phyloP scores from a whole-genome alignment of 2,888 invertebrate species.

The Drosophila recens region DNA sequence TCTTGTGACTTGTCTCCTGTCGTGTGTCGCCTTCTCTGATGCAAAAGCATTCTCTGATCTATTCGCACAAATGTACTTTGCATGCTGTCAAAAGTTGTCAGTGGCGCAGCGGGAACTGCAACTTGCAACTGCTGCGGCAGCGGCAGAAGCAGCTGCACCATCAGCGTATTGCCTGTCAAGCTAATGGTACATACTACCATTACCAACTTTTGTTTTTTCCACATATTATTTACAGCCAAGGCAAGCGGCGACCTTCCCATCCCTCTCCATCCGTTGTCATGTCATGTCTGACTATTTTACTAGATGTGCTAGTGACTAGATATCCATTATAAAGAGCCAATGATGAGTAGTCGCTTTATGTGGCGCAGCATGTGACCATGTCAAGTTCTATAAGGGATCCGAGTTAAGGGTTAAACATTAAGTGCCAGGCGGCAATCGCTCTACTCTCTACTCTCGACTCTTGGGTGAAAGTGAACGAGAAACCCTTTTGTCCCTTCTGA shows the following conservation, averaged over 20 bases:
- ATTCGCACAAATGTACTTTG: slow-evolving; percentile 51
- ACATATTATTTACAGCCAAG: slow-evolving; percentile 53
- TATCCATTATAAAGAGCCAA: slow-evolving; percentile 47
- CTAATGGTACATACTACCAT: slow-evolving; percentile 33
- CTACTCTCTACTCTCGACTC: slow-evolving; percentile 27
- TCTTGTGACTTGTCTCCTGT: background rate
- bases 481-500: slow-evolving; percentile 35
- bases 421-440: slow-evolving; percentile 41
- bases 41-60: slow-evolving; percentile 34
- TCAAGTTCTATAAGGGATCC: slow-evolving; percentile 43
- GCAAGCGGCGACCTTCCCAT: background rate
- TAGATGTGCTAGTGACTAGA: slow-evolving; percentile 22
- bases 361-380: slow-evolving; percentile 60
- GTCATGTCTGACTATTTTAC: slow-evolving; percentile 28
- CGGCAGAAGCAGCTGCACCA: slow-evolving; percentile 37
- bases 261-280: background rate
- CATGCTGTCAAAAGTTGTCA: slow-evolving; percentile 57
- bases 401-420: slow-evolving; percentile 44
- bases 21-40: slow-evolving; percentile 10
- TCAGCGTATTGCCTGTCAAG: slow-evolving; percentile 45
- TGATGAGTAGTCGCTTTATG: slow-evolving; percentile 25
- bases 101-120: slow-evolving; percentile 29
- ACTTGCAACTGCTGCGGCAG: slow-evolving; percentile 6
- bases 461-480: slow-evolving; percentile 28
- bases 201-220: slow-evolving; percentile 44